Evolutionary conservation across 2,888 invertebrate genomes (phyloP), one percentile per base, ranked within the genome.

Genomic region (Spialia ferax): DNA sequence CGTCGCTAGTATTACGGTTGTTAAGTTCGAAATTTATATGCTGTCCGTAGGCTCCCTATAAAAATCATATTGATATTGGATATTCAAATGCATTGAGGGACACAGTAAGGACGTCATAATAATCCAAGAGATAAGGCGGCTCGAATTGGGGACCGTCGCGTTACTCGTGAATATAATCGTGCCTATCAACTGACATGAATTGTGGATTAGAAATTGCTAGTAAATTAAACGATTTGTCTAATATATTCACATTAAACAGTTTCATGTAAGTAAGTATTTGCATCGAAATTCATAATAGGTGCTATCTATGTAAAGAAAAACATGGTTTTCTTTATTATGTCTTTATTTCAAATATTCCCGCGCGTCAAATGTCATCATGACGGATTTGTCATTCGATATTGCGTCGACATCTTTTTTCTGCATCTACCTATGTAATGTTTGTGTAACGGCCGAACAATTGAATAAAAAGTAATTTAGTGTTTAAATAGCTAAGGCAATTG

Each of bases 51-150:
- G 22, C 48, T 57, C 13, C 32, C 48, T 22, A 45, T 63, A 57
- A 50, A 52, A 48, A 50, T 50, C 35, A 15, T 48, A 15, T 56
- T 32, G 42, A 64, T 64, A 57, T 50, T 59, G 52, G 65, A 52
- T 32, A 52, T 50, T 65, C 65, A 50, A 57, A 64, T 35, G 26
- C 35, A 50, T 50, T 52, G 20, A 8, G n/a, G 18, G 38, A 62
- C 42, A 38, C n/a, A n/a, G n/a, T n/a, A 59, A 52, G 26, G 59
- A 65, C 8, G 23, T 50, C 35, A n/a, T 52, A 65, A 38, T 59
- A 65, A 57, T 26, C 32, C 22, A 11, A 15, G n/a, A 11, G 29
- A 20, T 23, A 13, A 26, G 52, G 65, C 13, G 26, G 18, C 20
- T 20, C 38, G 20, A 59, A 59, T 20, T 20, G 15, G 38, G 23